Percentiles rank a stretch among this genome's conserved stretches.
These are phyloP conservation scores for Phallusia fumigata DNA, from an alignment of 23 tunicate species.

Conservation along the genomic window DNA sequence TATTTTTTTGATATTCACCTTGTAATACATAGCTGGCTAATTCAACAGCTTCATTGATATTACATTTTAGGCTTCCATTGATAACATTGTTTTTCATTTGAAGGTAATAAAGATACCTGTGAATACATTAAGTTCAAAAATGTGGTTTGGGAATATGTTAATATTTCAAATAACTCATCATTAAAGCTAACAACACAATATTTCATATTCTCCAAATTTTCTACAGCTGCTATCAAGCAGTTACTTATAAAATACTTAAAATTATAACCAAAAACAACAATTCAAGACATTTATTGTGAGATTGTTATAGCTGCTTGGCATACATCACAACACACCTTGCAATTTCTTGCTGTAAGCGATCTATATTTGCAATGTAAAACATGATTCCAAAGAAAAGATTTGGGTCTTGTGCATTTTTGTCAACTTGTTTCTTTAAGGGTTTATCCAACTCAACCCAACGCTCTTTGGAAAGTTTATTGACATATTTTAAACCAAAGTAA, in stretches of 20 bases:
- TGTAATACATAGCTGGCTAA: constrained; percentile 86
- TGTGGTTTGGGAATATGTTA: no score
- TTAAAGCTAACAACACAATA: no score
- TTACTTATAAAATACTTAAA: not conserved
- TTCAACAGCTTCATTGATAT: constrained; percentile 69
- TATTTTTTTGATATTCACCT: constrained; percentile 47
- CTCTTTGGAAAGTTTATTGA: constrained; percentile 57
- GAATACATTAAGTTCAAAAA: not conserved
- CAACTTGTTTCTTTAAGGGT: constrained; percentile 88
- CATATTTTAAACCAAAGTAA: constrained; percentile 73
- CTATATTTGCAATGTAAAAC: constrained; percentile 82
- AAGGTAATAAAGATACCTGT: constrained; percentile 73
- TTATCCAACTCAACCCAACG: constrained; percentile 92
- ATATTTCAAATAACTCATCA: no score
- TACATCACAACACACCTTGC: constrained; percentile 50
- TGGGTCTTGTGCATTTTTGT: constrained; percentile 80
- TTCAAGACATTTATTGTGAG: not conserved
- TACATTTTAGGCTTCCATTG: constrained; percentile 59
- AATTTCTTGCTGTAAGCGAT: constrained; percentile 76
- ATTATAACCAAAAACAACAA: not conserved
- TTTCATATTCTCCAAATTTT: no score
- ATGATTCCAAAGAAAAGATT: constrained; percentile 76
- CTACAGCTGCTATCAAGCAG: no score
- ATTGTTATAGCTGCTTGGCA: not conserved
- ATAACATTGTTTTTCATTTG: constrained; percentile 91